Evolutionary conservation across 35 echinoderm and acorn worm species (phyloP).

Genomic region (Ophiothrix spiculata): DNA sequence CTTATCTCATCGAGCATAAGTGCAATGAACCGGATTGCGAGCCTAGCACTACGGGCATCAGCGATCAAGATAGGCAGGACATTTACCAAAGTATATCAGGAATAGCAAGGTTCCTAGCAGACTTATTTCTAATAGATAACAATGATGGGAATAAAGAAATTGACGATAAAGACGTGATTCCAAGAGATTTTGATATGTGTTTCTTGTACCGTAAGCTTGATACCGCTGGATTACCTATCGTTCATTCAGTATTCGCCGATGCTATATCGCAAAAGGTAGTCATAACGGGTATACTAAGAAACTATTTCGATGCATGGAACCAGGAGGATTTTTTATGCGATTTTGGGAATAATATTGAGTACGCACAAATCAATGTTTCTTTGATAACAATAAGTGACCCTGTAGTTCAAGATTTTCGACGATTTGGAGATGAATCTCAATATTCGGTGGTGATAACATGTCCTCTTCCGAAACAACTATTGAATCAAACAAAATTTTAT

Average conservation of each 20-base stretch:
- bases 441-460: slow-evolving; percentile 68
- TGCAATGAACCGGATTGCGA: too few species aligned
- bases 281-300: slow-evolving; percentile 45
- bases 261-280: slow-evolving; percentile 6
- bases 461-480: slow-evolving; percentile 28
- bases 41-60: too few species aligned
- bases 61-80: too few species aligned
- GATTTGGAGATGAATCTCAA: slow-evolving; percentile 48
- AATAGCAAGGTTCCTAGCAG: too few species aligned
- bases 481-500: slow-evolving; percentile 17
- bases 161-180: too few species aligned
- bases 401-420: slow-evolving; percentile 43
- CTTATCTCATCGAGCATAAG: too few species aligned
- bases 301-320: slow-evolving; percentile 34
- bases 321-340: slow-evolving; percentile 48
- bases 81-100: too few species aligned
- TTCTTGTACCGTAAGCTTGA: slow-evolving; percentile 34
- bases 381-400: slow-evolving; percentile 50
- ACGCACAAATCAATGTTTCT: slow-evolving; percentile 5
- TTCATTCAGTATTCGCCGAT: slow-evolving; percentile 67
- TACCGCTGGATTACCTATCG: slow-evolving; percentile 33
- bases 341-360: slow-evolving; percentile 27
- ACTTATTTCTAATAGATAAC: too few species aligned
- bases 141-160: too few species aligned
- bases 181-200: too few species aligned